Base-by-base conservation (phyloP, 2,888 invertebrate species). In the Lepetodrilus schrolli region DNA sequence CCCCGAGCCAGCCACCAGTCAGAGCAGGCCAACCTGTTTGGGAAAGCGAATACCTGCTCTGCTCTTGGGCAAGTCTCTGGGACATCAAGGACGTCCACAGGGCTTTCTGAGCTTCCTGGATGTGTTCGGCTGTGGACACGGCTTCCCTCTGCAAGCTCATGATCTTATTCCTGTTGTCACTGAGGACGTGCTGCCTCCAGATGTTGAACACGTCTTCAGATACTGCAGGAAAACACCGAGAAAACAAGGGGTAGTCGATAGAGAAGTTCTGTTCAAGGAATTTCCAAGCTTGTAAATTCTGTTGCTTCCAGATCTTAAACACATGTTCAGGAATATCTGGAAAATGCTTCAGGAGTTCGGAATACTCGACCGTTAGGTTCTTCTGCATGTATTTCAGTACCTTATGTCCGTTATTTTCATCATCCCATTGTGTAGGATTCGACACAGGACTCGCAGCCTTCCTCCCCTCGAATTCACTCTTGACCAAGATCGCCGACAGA, bases 241-340 rank as follows among this genome's bases (percentile, higher is more conserved):
- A 47, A 47, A 30, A 68, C 23, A 68, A n/a, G 13, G 68, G 26
- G 36, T 51, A 58, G 47, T 75, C 75, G 8, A 68, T 51, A 10
- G 48, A 47, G 7, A 38, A 21, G 26, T 75, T 69, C 10, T 47
- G 72, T 8, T 50, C 23, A 5, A 69, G 48, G 17, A 69, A 48
- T n/a, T 50, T 72, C 13, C 48, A 36, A 36, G 68, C 75, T 13
- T 76, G 72, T 10, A 68, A 36, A 23, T 70, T 74, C 13, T 74
- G 69, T 20, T 72, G 36, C 13, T 74, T 69, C 77, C 77, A 77
- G 8, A 34, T 38, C 23, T 34, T 43, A 38, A 74, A 66, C 21
- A 74, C 72, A 69, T 77, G 74, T 23, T 73, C 43, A 4, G 77
- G 74, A 43, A 77, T 50, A 23, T 72, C 73, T 5, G 77, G 77